Evolutionary conservation across 2,113 vertebrate genomes (phyloP).

Genomic region (Fukomys damarensis): DNA sequence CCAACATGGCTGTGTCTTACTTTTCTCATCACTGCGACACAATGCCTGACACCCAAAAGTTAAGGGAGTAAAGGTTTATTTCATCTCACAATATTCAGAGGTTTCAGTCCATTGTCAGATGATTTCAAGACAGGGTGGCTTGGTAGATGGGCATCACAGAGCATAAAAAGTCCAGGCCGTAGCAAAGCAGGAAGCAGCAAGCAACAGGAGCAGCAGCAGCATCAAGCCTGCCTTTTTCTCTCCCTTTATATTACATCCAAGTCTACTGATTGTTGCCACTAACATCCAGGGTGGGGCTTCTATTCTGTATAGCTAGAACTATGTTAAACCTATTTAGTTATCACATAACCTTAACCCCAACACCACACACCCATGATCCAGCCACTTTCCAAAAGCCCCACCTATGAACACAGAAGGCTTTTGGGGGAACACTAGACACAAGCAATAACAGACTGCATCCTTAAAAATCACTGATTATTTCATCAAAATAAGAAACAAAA

Average conservation of each 20-base stretch:
- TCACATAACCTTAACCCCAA: neutral
- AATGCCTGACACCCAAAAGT: neutral
- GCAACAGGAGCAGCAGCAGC: neutral
- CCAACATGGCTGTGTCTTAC: neutral
- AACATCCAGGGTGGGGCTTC: neutral
- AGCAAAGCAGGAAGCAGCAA: neutral
- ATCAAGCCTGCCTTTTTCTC: neutral
- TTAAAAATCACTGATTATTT: neutral
- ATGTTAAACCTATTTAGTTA: neutral
- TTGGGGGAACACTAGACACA: neutral
- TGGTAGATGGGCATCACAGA: neutral
- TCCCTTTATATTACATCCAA: neutral
- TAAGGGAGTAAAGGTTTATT: neutral
- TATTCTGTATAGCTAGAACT: neutral
- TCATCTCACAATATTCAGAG: neutral
- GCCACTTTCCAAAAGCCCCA: neutral
- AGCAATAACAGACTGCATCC: neutral
- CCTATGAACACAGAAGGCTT: neutral
- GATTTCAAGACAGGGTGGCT: neutral
- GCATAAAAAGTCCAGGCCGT: neutral
- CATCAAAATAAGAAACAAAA: neutral
- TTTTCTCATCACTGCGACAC: neutral
- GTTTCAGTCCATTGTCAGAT: neutral
- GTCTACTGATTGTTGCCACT: neutral
- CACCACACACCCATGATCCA: neutral